Percentiles rank a stretch among this genome's conserved stretches.
These are phyloP conservation scores for Morpho deidamia DNA, from an alignment of 2,888 invertebrate genomes.

Conservation along the genomic window DNA sequence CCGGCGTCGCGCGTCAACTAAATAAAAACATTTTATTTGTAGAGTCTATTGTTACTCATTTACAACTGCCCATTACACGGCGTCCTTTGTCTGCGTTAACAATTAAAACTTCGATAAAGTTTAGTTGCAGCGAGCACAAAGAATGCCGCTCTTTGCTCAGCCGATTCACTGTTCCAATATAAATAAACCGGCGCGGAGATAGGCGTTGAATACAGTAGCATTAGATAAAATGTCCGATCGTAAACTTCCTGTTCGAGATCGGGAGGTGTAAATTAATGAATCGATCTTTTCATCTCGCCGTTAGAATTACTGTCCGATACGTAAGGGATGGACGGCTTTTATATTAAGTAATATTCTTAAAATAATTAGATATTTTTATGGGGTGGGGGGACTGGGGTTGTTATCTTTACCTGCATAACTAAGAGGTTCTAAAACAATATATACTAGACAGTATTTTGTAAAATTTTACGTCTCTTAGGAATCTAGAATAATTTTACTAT, in stretches of 20 bases:
- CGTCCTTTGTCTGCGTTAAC: conserved; percentile 67
- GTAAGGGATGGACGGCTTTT: background rate
- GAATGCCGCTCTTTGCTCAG: conserved; percentile 66
- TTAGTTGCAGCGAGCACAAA: conserved; percentile 59
- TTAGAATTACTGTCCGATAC: conserved; percentile 6
- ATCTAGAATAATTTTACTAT: no score
- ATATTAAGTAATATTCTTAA: background rate
- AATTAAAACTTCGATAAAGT: conserved; percentile 72
- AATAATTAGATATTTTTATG: no score
- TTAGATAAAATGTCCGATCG: conserved; percentile 71
- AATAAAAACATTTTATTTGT: conserved; percentile 69
- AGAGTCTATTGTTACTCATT: conserved; percentile 41
- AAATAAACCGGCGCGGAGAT: conserved; percentile 54
- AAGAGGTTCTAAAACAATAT: no score
- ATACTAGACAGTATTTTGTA: no score
- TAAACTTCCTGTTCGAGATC: conserved; percentile 70
- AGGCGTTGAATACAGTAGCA: conserved; percentile 55
- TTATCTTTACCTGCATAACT: no score
- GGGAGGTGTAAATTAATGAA: conserved; percentile 70
- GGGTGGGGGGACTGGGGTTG: no score
- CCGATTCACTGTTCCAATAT: conserved; percentile 56
- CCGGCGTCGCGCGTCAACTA: conserved; percentile 55
- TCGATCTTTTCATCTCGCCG: conserved; percentile 70
- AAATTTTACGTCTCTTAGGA: no score
- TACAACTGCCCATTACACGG: conserved; percentile 49